phyloP scores from a whole-genome alignment of 2,797 vertebrate genomes.

The Microhierax caerulescens region DNA sequence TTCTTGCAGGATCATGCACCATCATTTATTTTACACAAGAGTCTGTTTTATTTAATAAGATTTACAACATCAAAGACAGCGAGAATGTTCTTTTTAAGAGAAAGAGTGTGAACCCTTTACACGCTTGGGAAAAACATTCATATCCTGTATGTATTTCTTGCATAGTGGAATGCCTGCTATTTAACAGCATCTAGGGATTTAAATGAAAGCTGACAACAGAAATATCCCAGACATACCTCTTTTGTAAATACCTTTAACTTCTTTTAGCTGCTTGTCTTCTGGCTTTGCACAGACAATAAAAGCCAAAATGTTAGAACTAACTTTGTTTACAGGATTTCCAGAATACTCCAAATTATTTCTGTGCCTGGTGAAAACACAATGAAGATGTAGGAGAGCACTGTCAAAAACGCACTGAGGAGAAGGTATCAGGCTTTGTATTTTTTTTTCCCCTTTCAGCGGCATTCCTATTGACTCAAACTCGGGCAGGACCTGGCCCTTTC shows the following conservation, averaged over 20 bases:
- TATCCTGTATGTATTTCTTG: conserved; percentile 22
- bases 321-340: conserved; percentile 21
- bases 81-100: conserved; percentile 33
- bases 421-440: neutral
- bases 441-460: neutral
- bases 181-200: conserved; percentile 31
- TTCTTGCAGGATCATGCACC: conserved; percentile 26
- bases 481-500: neutral
- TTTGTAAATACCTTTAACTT: conserved; percentile 31
- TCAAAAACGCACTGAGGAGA: neutral
- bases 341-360: neutral
- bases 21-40: conserved; percentile 43
- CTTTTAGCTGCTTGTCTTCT: neutral
- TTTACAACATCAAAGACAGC: conserved; percentile 55
- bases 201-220: conserved; percentile 51
- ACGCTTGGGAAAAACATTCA: conserved; percentile 9
- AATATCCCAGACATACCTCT: conserved; percentile 17
- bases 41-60: conserved; percentile 53
- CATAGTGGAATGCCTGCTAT: neutral
- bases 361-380: neutral
- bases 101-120: conserved; percentile 24
- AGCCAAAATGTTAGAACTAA: neutral
- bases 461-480: neutral
- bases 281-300: neutral
- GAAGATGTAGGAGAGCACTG: neutral